Evolutionary conservation across 2,113 vertebrate species (phyloP).

Genomic region (Paraplagusia blochii): DNA sequence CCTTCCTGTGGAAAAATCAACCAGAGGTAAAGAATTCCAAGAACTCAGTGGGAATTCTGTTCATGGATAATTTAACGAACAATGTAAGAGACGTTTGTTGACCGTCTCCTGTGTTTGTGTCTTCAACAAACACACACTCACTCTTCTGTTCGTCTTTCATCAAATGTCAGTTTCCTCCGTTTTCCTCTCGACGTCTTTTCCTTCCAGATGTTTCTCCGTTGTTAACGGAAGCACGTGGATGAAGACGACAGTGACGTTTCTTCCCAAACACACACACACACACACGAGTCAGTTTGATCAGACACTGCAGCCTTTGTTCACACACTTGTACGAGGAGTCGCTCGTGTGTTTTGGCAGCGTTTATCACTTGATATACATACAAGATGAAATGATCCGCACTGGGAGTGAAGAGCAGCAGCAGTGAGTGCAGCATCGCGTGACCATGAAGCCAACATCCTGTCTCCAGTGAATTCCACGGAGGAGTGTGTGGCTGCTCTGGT

Average conservation of each 20-base stretch:
- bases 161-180: neutral
- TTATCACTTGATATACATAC: conserved; percentile 33
- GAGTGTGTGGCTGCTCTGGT: conserved; percentile 71
- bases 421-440: conserved; percentile 68
- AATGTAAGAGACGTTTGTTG: too few relatives aligned
- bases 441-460: conserved; percentile 69
- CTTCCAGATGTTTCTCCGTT: neutral
- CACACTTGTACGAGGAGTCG: conserved; percentile 16
- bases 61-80: too few relatives aligned
- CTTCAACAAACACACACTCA: conserved; percentile 2
- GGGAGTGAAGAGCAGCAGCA: conserved; percentile 48
- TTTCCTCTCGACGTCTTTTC: neutral
- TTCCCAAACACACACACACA: neutral
- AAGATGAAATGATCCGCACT: conserved; percentile 40
- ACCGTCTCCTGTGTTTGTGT: too few relatives aligned
- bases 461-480: conserved; percentile 72
- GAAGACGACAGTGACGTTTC: neutral
- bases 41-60: too few relatives aligned
- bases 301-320: neutral
- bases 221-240: neutral
- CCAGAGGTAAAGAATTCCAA: too few relatives aligned
- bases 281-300: neutral
- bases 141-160: neutral
- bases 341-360: conserved; percentile 16
- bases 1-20: too few relatives aligned